Evolutionary conservation across 2,113 vertebrate genomes (phyloP).

Genomic region (Amia ocellicauda): DNA sequence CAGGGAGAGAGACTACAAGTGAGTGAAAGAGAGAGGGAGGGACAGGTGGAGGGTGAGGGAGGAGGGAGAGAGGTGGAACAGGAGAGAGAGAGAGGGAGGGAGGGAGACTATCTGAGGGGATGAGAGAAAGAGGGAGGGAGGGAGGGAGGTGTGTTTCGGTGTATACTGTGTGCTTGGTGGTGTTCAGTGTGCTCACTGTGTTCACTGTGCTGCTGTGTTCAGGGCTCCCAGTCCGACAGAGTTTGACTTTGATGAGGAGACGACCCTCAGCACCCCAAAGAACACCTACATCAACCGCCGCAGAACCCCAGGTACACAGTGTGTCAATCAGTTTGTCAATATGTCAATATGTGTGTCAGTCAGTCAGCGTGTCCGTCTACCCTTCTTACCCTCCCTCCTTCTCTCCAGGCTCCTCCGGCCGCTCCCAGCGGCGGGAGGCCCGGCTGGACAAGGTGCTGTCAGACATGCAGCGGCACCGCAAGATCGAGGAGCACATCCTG

Average conservation of each 20-base stretch:
- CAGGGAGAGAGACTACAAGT: conserved; percentile 64
- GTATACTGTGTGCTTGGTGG: too few relatives aligned
- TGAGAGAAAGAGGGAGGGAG: too few relatives aligned
- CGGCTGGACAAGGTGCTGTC: conserved; percentile 84
- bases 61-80: too few relatives aligned
- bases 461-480: conserved; percentile 86
- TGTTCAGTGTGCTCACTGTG: conserved; percentile 3
- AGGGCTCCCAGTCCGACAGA: conserved; percentile 76
- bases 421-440: conserved; percentile 78
- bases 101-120: too few relatives aligned
- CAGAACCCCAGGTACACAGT: conserved; percentile 73
- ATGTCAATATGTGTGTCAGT: neutral
- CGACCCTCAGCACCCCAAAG: conserved; percentile 71
- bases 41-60: too few relatives aligned
- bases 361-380: too few relatives aligned
- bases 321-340: neutral
- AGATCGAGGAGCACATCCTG: conserved; percentile 82
- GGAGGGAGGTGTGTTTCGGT: too few relatives aligned
- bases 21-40: conserved; percentile 28
- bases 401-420: conserved; percentile 60
- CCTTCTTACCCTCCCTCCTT: too few relatives aligned
- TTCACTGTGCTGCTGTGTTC: conserved; percentile 16
- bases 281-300: conserved; percentile 76
- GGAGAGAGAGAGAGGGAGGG: neutral
- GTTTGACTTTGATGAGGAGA: conserved; percentile 85